These are phyloP conservation scores for Saguinus imperator DNA, from an alignment of 2,113 vertebrate genomes.

Conservation along the genomic window DNA sequence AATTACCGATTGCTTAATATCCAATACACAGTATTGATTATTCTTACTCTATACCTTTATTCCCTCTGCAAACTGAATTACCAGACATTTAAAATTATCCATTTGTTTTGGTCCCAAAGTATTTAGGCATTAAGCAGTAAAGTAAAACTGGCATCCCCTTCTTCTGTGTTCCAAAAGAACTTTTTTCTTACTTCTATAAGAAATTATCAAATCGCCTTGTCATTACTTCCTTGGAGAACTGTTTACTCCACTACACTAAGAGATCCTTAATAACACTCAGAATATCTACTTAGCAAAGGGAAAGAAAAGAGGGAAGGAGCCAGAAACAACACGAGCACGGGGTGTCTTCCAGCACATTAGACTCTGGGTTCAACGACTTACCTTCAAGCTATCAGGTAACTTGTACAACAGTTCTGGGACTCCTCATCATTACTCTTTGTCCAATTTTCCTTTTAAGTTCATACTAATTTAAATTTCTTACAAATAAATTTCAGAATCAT, in stretches of 20 bases:
- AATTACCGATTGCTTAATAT: background rate
- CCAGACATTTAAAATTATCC: background rate
- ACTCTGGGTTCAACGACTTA: background rate
- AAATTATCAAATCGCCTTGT: accelerated
- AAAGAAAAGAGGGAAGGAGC: background rate
- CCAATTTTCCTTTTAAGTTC: background rate
- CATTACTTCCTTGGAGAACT: background rate
- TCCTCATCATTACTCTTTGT: background rate
- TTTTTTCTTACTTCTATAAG: background rate
- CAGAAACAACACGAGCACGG: accelerated
- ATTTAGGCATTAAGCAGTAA: background rate
- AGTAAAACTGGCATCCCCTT: background rate
- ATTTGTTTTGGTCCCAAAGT: background rate
- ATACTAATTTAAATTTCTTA: background rate
- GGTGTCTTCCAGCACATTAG: accelerated
- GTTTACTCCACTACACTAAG: background rate
- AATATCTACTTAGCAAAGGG: background rate
- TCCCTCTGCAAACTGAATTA: background rate
- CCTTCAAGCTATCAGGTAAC: too few relatives aligned
- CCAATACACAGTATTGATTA: accelerated
- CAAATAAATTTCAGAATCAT: background rate
- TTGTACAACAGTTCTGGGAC: accelerated
- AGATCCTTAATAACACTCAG: background rate
- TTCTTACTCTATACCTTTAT: background rate
- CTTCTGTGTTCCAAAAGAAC: background rate